Conservation (phyloP, 2,888 invertebrate genomes). For the Pseudoips prasinana region DNA sequence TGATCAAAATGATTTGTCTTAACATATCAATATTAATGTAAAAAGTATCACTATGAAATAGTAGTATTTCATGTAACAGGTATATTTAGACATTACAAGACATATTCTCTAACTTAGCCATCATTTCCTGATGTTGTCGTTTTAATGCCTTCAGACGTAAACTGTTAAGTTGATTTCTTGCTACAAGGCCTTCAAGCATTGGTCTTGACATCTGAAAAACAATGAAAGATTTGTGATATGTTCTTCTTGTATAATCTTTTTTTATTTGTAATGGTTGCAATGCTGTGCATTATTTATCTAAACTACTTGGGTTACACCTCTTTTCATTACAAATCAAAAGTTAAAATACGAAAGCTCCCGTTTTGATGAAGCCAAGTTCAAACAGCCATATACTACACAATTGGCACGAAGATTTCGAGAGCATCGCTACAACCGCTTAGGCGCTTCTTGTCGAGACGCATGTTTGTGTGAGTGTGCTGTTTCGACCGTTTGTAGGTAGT, state of each 20-base stretch:
- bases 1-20: conserved; percentile 66
- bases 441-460: too few species aligned
- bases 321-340: too few species aligned
- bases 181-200: conserved; percentile 73
- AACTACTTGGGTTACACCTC: too few species aligned
- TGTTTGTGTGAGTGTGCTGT: too few species aligned
- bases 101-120: conserved; percentile 66
- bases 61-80: background rate
- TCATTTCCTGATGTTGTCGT: conserved; percentile 70
- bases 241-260: background rate
- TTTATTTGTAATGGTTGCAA: too few species aligned
- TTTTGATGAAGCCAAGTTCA: too few species aligned
- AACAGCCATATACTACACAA: too few species aligned
- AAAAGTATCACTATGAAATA: background rate
- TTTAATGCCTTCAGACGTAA: conserved; percentile 68
- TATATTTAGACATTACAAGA: conserved; percentile 47
- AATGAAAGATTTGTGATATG: conserved; percentile 1
- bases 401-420: too few species aligned
- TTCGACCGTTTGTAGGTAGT: too few species aligned
- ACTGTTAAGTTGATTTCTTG: conserved; percentile 65
- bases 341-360: too few species aligned
- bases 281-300: too few species aligned
- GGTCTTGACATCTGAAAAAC: conserved; percentile 73
- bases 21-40: conserved; percentile 17
- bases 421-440: too few species aligned